phyloP scores from a whole-genome alignment of 1,140 invertebrate species.

The Harpegnathos saltator region DNA sequence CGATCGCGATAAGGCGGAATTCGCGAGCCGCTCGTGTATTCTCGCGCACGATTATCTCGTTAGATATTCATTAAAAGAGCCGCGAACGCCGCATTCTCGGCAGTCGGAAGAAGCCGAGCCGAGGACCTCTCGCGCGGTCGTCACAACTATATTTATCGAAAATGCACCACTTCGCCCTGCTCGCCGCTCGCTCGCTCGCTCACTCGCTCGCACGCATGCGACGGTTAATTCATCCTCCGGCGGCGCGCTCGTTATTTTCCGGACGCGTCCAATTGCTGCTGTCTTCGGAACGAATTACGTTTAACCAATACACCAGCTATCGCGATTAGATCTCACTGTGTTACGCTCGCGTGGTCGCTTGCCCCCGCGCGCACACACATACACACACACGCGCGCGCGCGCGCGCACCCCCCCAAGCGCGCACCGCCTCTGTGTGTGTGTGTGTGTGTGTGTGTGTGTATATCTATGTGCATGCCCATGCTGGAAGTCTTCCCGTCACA shows the following conservation, averaged over 20 bases:
- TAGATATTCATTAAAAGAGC: slow-evolving; percentile 54
- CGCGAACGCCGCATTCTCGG: neutral
- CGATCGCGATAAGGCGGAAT: slow-evolving; percentile 5
- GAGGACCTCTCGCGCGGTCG: neutral
- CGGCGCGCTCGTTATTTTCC: slow-evolving; percentile 50
- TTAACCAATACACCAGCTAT: slow-evolving; percentile 43
- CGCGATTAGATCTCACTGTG: slow-evolving; percentile 55
- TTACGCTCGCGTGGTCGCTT: slow-evolving; percentile 29
- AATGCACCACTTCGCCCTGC: slow-evolving; percentile 28
- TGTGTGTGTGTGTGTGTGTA: too few species aligned
- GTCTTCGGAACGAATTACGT: slow-evolving; percentile 53
- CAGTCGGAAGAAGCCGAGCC: slow-evolving; percentile 32
- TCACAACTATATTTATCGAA: slow-evolving; percentile 46
- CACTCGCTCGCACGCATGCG: slow-evolving; percentile 29
- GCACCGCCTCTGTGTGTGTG: too few species aligned
- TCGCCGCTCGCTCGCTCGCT: slow-evolving; percentile 10
- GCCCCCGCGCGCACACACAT: slow-evolving; percentile 23
- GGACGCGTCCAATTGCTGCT: slow-evolving; percentile 54
- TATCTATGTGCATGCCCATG: neutral
- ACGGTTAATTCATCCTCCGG: slow-evolving; percentile 43
- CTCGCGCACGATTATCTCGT: slow-evolving; percentile 47
- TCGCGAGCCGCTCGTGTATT: slow-evolving; percentile 23
- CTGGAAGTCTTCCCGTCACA: slow-evolving; percentile 48
- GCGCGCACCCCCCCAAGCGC: neutral
- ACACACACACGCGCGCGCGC: too few species aligned